Conservation (phyloP, 1,140 invertebrate genomes). For the Sipha flava region DNA sequence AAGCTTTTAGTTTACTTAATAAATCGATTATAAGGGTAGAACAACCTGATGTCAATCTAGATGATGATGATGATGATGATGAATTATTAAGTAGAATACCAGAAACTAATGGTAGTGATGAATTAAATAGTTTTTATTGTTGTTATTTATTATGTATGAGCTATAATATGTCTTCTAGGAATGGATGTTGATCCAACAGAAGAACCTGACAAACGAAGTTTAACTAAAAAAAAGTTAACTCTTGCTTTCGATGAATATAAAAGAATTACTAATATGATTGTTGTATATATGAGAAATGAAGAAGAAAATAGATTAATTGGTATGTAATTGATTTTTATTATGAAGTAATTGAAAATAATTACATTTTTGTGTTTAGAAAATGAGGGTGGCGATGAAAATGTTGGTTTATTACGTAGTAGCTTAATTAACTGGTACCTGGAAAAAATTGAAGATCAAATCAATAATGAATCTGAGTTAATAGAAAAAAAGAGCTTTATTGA, state of each 20-base stretch:
- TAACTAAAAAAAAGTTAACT: constrained; percentile 62
- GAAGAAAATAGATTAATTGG: constrained; percentile 55
- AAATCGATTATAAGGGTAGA: constrained; percentile 98
- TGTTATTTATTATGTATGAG: background rate
- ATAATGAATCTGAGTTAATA: constrained; percentile 82
- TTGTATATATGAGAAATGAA: constrained; percentile 77
- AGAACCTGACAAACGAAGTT: constrained; percentile 40
- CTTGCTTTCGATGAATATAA: constrained; percentile 94
- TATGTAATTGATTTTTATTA: constrained; percentile 8
- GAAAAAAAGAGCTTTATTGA: constrained; percentile 86
- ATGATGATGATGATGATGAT: constrained; percentile 52
- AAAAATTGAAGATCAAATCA: constrained; percentile 70
- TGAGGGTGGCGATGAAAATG: constrained; percentile 40
- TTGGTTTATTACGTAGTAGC: constrained; percentile 69
- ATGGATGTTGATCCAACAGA: constrained; percentile 31
- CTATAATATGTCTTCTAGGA: background rate
- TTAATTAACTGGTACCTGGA: constrained; percentile 92
- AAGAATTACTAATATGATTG: constrained; percentile 80
- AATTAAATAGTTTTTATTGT: background rate
- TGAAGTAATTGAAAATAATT: background rate
- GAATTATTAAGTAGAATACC: background rate
- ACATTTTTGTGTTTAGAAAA: constrained; percentile 34
- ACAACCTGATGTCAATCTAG: constrained; percentile 91
- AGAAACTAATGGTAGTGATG: constrained; percentile 19
- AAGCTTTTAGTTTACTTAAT: constrained; percentile 86